Evolutionary conservation across 1,140 invertebrate genomes (phyloP).

Genomic region (Trichonephila inaurata): DNA sequence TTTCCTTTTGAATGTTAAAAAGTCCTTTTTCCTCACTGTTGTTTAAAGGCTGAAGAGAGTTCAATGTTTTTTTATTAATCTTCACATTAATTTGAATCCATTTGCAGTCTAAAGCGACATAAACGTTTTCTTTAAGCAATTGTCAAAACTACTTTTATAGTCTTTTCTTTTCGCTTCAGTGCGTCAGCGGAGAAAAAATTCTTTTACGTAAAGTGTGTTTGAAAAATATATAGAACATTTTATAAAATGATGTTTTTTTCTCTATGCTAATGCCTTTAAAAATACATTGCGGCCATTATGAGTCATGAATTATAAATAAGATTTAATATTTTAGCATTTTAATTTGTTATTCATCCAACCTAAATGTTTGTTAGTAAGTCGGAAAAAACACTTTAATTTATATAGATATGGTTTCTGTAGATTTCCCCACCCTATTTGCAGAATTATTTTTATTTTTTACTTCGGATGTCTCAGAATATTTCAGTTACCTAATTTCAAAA

Average conservation of each 20-base stretch:
- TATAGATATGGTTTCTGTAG: too few species aligned
- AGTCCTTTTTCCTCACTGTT: not conserved
- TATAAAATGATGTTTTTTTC: not conserved
- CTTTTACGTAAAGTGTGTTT: not conserved
- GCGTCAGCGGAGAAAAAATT: not conserved
- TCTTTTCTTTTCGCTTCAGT: not conserved
- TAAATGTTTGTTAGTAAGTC: too few species aligned
- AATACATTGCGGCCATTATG: too few species aligned
- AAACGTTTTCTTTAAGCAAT: conserved; percentile 1
- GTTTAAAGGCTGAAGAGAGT: not conserved
- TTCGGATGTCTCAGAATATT: too few species aligned
- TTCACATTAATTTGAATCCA: not conserved
- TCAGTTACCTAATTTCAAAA: too few species aligned
- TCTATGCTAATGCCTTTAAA: not conserved
- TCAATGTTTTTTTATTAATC: not conserved
- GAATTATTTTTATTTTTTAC: too few species aligned
- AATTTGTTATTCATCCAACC: too few species aligned
- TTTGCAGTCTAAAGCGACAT: not conserved
- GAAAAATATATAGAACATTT: not conserved
- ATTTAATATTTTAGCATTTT: too few species aligned
- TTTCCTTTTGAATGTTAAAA: conserved; percentile 1
- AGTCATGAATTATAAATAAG: too few species aligned
- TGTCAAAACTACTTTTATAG: not conserved
- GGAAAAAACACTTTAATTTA: too few species aligned
- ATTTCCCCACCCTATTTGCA: too few species aligned